These are phyloP conservation scores for Noctua janthe DNA, from an alignment of 2,888 invertebrate genomes.

Conservation along the genomic window DNA sequence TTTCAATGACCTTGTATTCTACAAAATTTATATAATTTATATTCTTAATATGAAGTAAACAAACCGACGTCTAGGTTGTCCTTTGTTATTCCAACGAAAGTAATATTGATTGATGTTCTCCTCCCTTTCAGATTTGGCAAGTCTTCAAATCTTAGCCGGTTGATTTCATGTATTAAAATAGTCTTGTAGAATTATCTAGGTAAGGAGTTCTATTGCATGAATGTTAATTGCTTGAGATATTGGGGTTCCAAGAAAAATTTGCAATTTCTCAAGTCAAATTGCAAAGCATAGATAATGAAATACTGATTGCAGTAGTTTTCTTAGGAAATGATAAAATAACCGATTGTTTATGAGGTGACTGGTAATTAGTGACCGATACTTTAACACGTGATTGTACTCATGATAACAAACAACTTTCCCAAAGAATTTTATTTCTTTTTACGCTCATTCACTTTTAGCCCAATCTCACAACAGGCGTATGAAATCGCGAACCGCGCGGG, in stretches of 20 bases:
- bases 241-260: not conserved
- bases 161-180: slow-evolving; percentile 33
- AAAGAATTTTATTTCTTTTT: no score
- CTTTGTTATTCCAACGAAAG: slow-evolving; percentile 15
- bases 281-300: not conserved
- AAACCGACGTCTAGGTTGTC: slow-evolving; percentile 1
- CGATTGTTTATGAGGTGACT: not conserved
- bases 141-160: slow-evolving; percentile 19
- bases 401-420: no score
- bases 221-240: not conserved
- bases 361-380: no score
- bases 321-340: not conserved
- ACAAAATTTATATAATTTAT: not conserved
- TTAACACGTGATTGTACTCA: no score
- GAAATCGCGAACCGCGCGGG: no score
- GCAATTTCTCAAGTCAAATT: slow-evolving; percentile 12
- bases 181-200: slow-evolving; percentile 8
- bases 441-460: no score
- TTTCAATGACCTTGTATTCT: not conserved
- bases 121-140: slow-evolving; percentile 30
- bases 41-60: slow-evolving; percentile 1
- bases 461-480: no score
- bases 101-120: slow-evolving; percentile 35
- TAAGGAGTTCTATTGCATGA: not conserved
- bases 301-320: not conserved